A percentile compares a stretch with the other conserved stretches of the same genome.
Conservation (phyloP, 1,140 invertebrate species). For the Hesperophylax magnus region DNA sequence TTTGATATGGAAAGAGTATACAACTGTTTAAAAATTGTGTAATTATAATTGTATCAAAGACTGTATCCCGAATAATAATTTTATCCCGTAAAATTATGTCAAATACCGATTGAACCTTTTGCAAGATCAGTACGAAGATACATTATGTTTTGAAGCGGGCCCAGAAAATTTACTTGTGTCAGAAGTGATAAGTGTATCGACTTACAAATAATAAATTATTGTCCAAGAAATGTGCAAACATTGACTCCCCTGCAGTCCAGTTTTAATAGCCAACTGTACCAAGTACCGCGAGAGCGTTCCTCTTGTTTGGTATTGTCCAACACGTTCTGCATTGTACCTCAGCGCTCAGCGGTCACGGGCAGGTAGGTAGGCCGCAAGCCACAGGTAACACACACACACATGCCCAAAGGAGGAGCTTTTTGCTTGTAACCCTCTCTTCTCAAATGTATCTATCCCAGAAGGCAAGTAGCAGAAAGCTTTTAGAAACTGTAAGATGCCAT, state of each 20-base stretch:
- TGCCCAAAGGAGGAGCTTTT: constrained; percentile 20
- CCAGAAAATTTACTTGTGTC: no score
- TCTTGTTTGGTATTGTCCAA: constrained; percentile 34
- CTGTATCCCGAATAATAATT: no score
- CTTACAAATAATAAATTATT: no score
- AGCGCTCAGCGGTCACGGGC: neutral
- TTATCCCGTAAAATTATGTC: no score
- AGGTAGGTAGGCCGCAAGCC: constrained; percentile 11
- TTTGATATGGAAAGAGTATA: no score
- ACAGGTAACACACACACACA: constrained; percentile 15
- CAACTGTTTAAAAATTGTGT: no score
- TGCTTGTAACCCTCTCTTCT: neutral
- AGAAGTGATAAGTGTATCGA: no score
- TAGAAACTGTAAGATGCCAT: neutral
- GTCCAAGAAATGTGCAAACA: neutral
- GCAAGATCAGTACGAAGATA: no score
- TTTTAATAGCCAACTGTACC: constrained; percentile 29
- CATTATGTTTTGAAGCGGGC: no score
- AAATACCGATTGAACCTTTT: no score
- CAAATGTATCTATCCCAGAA: neutral
- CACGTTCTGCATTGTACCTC: constrained; percentile 17
- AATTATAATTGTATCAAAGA: no score
- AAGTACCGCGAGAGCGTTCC: neutral
- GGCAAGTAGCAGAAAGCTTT: neutral
- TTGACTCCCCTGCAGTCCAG: constrained; percentile 30